phyloP scores from a whole-genome alignment of 2,888 invertebrate species.

The Nudaria mundana region DNA sequence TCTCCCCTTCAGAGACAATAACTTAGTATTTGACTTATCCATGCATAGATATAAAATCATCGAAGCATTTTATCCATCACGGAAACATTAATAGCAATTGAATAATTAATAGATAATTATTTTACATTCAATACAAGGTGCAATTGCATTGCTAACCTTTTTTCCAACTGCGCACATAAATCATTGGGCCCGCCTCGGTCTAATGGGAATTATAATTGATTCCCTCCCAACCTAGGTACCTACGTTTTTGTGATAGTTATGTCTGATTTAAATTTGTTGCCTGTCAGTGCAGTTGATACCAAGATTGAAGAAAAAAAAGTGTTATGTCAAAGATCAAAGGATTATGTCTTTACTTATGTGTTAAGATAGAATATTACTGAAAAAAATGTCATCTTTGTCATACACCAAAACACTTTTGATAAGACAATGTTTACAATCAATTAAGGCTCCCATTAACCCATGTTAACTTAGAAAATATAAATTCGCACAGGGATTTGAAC shows the following conservation, averaged over 20 bases:
- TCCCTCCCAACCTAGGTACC: constrained; percentile 45
- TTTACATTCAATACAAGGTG: constrained; percentile 35
- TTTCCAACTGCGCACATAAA: constrained; percentile 42
- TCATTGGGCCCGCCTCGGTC: constrained; percentile 50
- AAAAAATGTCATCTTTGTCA: no score
- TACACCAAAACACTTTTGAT: no score
- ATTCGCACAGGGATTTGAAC: constrained; percentile 35
- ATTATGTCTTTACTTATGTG: no score
- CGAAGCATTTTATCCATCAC: neutral
- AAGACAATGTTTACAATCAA: no score
- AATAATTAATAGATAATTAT: constrained; percentile 36
- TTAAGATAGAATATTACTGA: no score
- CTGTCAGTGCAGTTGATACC: constrained; percentile 12
- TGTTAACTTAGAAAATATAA: constrained; percentile 25
- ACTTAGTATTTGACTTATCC: neutral
- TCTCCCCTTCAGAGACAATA: no score
- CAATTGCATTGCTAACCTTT: constrained; percentile 30
- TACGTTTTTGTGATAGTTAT: constrained; percentile 37
- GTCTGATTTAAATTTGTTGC: constrained; percentile 31
- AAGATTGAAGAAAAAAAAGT: no score
- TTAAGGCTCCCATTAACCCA: no score
- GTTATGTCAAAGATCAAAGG: no score
- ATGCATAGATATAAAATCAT: neutral
- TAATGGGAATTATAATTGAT: constrained; percentile 67
- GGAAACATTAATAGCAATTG: constrained; percentile 13